phyloP scores from a whole-genome alignment of 2,888 invertebrate species.

The Platerodrilus igneus region DNA sequence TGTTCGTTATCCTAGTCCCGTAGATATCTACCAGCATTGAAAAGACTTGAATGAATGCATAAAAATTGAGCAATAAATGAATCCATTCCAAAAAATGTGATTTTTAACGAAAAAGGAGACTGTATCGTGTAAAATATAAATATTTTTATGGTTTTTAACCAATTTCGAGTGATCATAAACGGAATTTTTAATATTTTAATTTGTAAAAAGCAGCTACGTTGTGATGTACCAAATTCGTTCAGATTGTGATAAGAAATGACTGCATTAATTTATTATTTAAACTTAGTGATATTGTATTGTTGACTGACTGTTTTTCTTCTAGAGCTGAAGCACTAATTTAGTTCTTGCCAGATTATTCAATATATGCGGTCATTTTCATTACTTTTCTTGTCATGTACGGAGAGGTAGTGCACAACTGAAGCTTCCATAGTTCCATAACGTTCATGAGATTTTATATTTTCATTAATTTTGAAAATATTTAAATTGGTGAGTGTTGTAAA shows the following conservation, averaged over 20 bases:
- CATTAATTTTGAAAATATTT: slow-evolving; percentile 41
- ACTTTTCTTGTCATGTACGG: no score
- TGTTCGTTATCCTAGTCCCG: slow-evolving; percentile 40
- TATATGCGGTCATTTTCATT: no score
- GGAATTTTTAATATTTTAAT: no score
- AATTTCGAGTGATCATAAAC: no score
- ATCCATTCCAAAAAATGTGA: slow-evolving; percentile 51
- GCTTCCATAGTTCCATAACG: slow-evolving; percentile 9
- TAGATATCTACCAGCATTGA: slow-evolving; percentile 40
- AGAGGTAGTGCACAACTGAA: slow-evolving; percentile 16
- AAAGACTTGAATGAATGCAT: slow-evolving; percentile 23
- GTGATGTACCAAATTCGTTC: slow-evolving; percentile 7
- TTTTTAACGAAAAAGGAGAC: slow-evolving; percentile 42
- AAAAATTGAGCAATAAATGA: slow-evolving; percentile 37
- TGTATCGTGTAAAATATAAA: slow-evolving; percentile 43
- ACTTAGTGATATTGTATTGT: no score
- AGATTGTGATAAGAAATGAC: slow-evolving; percentile 28
- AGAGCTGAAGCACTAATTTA: no score
- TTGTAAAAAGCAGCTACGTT: not conserved
- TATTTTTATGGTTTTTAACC: no score
- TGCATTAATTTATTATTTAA: slow-evolving; percentile 12
- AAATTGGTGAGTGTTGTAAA: slow-evolving; percentile 40
- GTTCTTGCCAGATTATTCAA: no score
- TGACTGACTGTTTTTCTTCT: no score
- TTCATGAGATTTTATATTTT: slow-evolving; percentile 41